These are phyloP conservation scores for Phalacrocorax aristotelis DNA, from an alignment of 2,113 vertebrate genomes.

Conservation along the genomic window DNA sequence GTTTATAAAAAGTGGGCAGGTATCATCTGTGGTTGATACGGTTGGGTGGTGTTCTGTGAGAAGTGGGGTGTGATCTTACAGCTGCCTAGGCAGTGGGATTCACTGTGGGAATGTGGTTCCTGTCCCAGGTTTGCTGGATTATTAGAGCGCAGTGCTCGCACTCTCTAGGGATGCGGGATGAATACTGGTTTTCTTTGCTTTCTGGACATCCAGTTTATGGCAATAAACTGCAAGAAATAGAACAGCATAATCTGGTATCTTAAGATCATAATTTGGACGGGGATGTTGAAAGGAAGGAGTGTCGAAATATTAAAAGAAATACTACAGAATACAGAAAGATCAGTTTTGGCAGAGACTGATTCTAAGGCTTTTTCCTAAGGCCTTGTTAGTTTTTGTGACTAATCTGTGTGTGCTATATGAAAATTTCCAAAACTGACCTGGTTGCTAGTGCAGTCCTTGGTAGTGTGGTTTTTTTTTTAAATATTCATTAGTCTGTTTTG, in stretches of 20 bases:
- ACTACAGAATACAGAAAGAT: background rate
- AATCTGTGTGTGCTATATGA: background rate
- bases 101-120: background rate
- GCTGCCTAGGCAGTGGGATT: background rate
- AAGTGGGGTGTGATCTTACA: fast-evolving
- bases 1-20: slow-evolving; percentile 85
- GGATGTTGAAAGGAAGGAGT: background rate
- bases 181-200: background rate
- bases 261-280: background rate
- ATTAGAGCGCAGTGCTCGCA: background rate
- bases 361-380: background rate
- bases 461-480: background rate
- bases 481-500: fast-evolving
- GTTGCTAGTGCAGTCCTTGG: background rate
- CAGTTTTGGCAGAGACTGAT: background rate
- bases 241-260: background rate
- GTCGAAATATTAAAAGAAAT: background rate
- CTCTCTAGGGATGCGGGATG: background rate
- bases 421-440: background rate
- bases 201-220: background rate
- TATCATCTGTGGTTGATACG: background rate
- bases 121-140: background rate
- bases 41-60: fast-evolving
- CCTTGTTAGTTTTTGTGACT: background rate
- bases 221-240: background rate